Evolutionary conservation across 2,888 invertebrate species (phyloP).

Genomic region (Unio pictorum): DNA sequence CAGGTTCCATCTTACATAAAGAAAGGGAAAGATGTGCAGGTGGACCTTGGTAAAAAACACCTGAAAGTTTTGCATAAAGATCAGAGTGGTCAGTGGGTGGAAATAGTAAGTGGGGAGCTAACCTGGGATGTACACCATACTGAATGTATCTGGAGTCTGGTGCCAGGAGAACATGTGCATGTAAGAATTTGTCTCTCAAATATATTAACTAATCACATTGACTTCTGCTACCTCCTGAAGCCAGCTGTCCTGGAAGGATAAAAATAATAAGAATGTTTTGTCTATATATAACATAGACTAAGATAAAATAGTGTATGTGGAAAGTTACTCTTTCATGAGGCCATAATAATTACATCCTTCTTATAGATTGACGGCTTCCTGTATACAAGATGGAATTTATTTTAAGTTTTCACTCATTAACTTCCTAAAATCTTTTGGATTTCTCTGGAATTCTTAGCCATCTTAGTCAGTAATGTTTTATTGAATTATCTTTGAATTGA

Average conservation of each 20-base stretch:
- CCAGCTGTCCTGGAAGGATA: no score
- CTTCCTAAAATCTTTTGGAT: no score
- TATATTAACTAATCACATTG: no score
- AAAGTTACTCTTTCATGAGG: no score
- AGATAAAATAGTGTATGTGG: no score
- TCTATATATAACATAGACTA: neutral
- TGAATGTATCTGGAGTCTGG: conserved; percentile 85
- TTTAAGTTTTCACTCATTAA: no score
- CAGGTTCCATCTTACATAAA: conserved; percentile 73
- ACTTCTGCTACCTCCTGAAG: neutral
- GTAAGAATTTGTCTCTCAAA: conserved; percentile 70
- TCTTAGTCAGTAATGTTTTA: no score
- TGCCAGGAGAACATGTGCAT: conserved; percentile 77
- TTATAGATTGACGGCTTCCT: no score
- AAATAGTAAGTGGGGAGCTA: conserved; percentile 79
- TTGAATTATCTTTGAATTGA: no score
- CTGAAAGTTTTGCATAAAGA: conserved; percentile 55
- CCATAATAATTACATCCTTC: no score
- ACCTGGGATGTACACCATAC: conserved; percentile 80
- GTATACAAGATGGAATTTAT: no score
- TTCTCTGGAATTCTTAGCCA: no score
- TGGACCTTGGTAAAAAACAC: conserved; percentile 76
- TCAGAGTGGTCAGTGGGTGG: conserved; percentile 39
- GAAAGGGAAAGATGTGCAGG: conserved; percentile 80
- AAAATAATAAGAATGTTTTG: neutral